phyloP scores from a whole-genome alignment of 1,140 invertebrate species.

The Xylocopa sonorina region DNA sequence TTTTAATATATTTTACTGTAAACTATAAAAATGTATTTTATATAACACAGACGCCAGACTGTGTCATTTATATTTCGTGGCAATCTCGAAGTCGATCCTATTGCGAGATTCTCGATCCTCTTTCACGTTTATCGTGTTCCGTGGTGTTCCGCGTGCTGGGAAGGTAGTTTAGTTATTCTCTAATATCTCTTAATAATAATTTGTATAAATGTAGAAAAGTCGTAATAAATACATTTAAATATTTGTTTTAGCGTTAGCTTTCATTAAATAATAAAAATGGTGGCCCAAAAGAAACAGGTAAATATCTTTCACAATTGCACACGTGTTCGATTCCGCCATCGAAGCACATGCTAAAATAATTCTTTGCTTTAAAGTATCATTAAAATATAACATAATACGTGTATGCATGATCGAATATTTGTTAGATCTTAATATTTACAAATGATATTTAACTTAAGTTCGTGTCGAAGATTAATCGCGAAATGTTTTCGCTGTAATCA shows the following conservation, averaged over 20 bases:
- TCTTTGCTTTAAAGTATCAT: not conserved
- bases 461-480: not conserved
- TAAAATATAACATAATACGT: slow-evolving; percentile 1
- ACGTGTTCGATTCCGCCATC: slow-evolving; percentile 59
- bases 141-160: not conserved
- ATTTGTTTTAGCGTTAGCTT: slow-evolving; percentile 36
- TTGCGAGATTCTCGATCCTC: not conserved
- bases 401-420: not conserved
- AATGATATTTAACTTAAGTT: not conserved
- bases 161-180: not conserved
- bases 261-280: slow-evolving; percentile 83
- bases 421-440: not conserved
- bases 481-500: not conserved
- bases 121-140: slow-evolving; percentile 14
- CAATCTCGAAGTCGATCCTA: not conserved
- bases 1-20: too few species aligned
- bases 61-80: slow-evolving; percentile 12
- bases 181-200: not conserved
- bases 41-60: not conserved
- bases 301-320: slow-evolving; percentile 58
- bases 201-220: not conserved
- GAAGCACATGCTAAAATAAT: slow-evolving; percentile 3
- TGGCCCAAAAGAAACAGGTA: slow-evolving; percentile 89
- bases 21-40: too few species aligned
- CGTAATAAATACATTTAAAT: not conserved